phyloP scores from a whole-genome alignment of 2,113 vertebrate species.

The Corydoras maculifer region DNA sequence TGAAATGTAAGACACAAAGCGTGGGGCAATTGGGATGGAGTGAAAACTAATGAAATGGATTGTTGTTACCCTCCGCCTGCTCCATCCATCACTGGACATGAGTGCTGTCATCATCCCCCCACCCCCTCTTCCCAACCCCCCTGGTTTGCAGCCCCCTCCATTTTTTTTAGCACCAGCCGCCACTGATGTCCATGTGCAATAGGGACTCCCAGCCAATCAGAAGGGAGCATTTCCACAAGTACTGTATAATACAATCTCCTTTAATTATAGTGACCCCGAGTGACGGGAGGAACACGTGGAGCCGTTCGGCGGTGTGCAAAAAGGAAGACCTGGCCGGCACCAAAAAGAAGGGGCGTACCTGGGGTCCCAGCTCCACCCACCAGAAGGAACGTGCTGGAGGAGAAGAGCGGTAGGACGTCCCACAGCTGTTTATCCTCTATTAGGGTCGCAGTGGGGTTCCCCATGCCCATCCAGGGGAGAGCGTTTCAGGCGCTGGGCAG shows the following conservation, averaged over 20 bases:
- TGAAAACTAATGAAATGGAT: constrained; percentile 19
- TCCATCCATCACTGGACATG: constrained; percentile 21
- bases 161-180: too few species aligned
- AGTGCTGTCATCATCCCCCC: background rate
- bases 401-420: constrained; percentile 71
- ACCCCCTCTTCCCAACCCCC: too few species aligned
- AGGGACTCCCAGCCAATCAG: too few species aligned
- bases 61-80: constrained; percentile 23
- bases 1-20: background rate
- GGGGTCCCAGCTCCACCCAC: constrained; percentile 86
- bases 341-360: constrained; percentile 87
- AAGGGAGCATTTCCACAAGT: too few species aligned
- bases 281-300: constrained; percentile 81
- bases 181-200: too few species aligned
- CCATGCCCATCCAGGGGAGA: too few species aligned
- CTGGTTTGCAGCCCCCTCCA: too few species aligned
- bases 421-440: too few species aligned
- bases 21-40: constrained; percentile 7
- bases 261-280: constrained; percentile 73
- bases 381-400: constrained; percentile 76
- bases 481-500: too few species aligned
- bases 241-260: background rate
- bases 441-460: too few species aligned
- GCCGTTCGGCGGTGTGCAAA: constrained; percentile 73
- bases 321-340: constrained; percentile 72